Percentiles rank a stretch among this genome's conserved stretches.
Evolutionary conservation across 2,113 vertebrate species (phyloP).

Genomic region (Corythaeola cristata): DNA sequence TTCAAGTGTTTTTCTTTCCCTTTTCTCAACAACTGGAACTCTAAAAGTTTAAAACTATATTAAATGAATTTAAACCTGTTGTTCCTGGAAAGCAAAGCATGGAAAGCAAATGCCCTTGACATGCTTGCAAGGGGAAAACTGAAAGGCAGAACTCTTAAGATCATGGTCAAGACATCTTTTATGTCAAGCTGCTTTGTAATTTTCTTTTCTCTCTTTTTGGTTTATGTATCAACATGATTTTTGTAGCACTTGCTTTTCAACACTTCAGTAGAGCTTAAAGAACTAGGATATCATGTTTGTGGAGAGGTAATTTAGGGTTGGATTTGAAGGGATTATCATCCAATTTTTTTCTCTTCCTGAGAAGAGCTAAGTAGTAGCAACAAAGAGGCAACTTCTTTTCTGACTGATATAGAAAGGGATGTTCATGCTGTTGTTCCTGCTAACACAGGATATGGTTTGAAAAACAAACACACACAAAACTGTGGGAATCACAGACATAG

Average conservation of each 20-base stretch:
- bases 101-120: neutral
- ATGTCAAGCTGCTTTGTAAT: neutral
- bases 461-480: neutral
- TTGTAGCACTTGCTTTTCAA: neutral
- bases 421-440: neutral
- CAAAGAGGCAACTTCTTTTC: neutral
- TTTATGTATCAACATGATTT: neutral
- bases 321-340: neutral
- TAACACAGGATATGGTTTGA: neutral
- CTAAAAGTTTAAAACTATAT: neutral
- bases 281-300: neutral
- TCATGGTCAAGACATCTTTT: neutral
- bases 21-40: neutral
- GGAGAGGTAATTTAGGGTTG: neutral
- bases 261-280: neutral
- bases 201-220: neutral
- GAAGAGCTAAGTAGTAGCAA: neutral
- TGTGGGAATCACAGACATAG: fast-evolving
- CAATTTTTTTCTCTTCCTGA: neutral
- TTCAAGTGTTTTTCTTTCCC: neutral
- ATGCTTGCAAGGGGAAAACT: neutral
- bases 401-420: neutral
- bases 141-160: neutral
- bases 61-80: neutral
- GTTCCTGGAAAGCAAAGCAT: neutral